A percentile compares a stretch with the other conserved stretches of the same genome.
Evolutionary conservation across 1,140 invertebrate genomes (phyloP).

Genomic region (Papilio xuthus): DNA sequence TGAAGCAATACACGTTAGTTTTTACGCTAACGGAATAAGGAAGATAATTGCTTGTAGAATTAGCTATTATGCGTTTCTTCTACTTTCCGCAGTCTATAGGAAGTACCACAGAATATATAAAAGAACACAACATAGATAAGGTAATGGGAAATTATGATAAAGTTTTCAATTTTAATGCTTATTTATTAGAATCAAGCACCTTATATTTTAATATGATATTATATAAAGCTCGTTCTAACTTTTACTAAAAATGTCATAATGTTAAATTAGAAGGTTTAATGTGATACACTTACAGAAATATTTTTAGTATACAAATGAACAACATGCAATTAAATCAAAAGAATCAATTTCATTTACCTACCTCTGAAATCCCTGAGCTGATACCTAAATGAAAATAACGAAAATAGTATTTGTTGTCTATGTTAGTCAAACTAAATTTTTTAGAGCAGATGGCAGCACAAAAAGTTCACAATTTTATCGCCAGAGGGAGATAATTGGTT

Average conservation of each 20-base stretch:
- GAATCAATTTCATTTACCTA: neutral
- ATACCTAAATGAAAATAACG: slow-evolving; percentile 42
- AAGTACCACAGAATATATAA: neutral
- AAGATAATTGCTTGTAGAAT: neutral
- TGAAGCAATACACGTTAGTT: neutral
- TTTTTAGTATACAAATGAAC: neutral
- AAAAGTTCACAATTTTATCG: slow-evolving; percentile 67
- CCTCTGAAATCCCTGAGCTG: neutral
- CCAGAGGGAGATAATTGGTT: slow-evolving; percentile 80
- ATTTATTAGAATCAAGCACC: neutral
- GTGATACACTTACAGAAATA: neutral
- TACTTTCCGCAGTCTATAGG: neutral
- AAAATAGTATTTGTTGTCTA: slow-evolving; percentile 49
- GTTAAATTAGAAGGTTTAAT: neutral
- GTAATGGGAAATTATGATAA: neutral
- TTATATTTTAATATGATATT: neutral
- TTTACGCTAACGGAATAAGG: neutral
- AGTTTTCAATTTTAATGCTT: neutral
- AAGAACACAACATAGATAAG: neutral
- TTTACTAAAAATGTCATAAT: neutral
- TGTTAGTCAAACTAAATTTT: slow-evolving; percentile 57
- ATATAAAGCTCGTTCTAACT: neutral
- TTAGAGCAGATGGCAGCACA: slow-evolving; percentile 68
- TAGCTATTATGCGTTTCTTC: neutral
- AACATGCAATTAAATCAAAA: neutral